Evolutionary conservation across 2,888 invertebrate species (phyloP).

Genomic region (Hemicrepidius hirtus): DNA sequence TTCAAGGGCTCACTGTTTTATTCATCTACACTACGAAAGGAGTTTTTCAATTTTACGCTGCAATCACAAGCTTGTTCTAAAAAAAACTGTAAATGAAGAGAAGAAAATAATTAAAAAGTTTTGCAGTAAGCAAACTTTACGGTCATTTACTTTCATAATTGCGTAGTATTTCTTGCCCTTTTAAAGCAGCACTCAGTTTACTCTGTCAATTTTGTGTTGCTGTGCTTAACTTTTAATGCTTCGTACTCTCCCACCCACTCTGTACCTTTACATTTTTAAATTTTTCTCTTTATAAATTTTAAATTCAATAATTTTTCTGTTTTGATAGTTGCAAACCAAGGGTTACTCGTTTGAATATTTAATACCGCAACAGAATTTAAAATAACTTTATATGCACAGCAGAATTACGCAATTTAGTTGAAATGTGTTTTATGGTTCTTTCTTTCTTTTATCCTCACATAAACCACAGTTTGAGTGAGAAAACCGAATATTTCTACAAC

Average conservation of each 20-base stretch:
- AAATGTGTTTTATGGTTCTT: neutral
- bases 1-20: neutral
- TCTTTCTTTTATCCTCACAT: too few relatives aligned
- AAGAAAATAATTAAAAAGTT: slow-evolving; percentile 42
- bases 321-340: neutral
- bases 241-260: slow-evolving; percentile 1
- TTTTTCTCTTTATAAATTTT: slow-evolving; percentile 34
- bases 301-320: slow-evolving; percentile 30
- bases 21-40: too few relatives aligned
- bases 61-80: slow-evolving; percentile 17
- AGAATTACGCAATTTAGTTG: neutral
- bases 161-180: slow-evolving; percentile 31
- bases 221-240: slow-evolving; percentile 35
- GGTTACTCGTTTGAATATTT: slow-evolving; percentile 11
- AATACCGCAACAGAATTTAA: slow-evolving; percentile 13
- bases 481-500: too few relatives aligned
- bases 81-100: slow-evolving; percentile 22
- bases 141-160: slow-evolving; percentile 43
- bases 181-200: slow-evolving; percentile 32
- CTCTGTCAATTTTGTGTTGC: slow-evolving; percentile 37
- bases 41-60: neutral
- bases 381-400: neutral
- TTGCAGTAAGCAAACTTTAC: slow-evolving; percentile 40
- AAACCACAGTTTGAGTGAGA: too few relatives aligned
- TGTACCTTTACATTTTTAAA: slow-evolving; percentile 19